These are phyloP conservation scores for Platypus cylindrus DNA, from an alignment of 2,888 invertebrate genomes.

Conservation along the genomic window DNA sequence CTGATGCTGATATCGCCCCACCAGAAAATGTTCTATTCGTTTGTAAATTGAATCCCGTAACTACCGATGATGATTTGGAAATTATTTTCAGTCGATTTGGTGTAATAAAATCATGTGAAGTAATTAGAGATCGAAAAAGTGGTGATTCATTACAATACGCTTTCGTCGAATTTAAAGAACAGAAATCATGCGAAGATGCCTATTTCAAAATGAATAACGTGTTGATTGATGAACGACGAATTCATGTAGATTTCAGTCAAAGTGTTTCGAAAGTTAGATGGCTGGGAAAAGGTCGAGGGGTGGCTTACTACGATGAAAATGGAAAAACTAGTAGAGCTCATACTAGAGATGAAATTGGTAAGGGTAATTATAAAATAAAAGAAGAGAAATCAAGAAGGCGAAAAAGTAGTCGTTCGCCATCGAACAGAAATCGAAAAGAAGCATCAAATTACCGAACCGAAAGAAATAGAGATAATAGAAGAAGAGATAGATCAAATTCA, in stretches of 20 bases:
- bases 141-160: slow-evolving; percentile 97
- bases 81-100: slow-evolving; percentile 97
- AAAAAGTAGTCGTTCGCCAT: slow-evolving; percentile 2
- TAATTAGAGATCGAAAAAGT: slow-evolving; percentile 84
- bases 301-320: slow-evolving; percentile 43
- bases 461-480: not conserved
- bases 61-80: slow-evolving; percentile 92
- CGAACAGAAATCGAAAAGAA: slow-evolving; percentile 1
- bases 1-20: slow-evolving; percentile 93
- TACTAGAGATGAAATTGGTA: slow-evolving; percentile 25
- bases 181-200: slow-evolving; percentile 89
- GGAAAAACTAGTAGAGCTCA: slow-evolving; percentile 23
- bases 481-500: not conserved
- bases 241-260: slow-evolving; percentile 99
- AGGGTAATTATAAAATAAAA: slow-evolving; percentile 24
- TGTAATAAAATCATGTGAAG: slow-evolving; percentile 85
- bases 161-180: slow-evolving; percentile 92
- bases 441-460: too few relatives aligned
- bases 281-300: slow-evolving; percentile 77
- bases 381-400: slow-evolving; percentile 3
- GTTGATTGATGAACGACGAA: slow-evolving; percentile 92
- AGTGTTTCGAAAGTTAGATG: slow-evolving; percentile 91
- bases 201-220: slow-evolving; percentile 99
- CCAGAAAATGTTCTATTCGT: slow-evolving; percentile 99
- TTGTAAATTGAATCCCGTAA: slow-evolving; percentile 97